phyloP scores from a whole-genome alignment of 1,140 invertebrate species.

The Araneus ventricosus region DNA sequence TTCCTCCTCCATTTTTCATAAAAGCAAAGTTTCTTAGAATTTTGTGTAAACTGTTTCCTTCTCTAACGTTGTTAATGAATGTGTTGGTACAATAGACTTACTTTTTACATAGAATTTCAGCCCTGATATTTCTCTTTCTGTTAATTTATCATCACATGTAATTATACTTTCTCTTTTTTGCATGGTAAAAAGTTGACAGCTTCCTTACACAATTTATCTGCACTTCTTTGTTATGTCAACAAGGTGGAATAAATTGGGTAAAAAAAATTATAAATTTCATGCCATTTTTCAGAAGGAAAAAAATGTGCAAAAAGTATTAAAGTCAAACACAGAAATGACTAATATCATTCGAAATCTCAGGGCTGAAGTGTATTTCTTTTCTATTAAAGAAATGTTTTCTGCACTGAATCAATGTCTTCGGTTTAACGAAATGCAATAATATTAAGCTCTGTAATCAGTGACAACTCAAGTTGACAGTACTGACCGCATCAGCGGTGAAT shows the following conservation, averaged over 20 bases:
- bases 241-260: constrained; percentile 67
- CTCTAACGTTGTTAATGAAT: background rate
- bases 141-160: background rate
- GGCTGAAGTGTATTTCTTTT: constrained; percentile 59
- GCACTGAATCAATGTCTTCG: background rate
- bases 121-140: constrained; percentile 73
- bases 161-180: constrained; percentile 55
- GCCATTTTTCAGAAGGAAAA: background rate
- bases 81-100: constrained; percentile 8
- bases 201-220: constrained; percentile 57
- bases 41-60: background rate
- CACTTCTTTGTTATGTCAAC: constrained; percentile 70
- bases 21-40: background rate
- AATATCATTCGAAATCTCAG: constrained; percentile 67
- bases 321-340: no score
- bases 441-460: no score
- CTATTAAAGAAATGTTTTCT: background rate
- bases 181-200: constrained; percentile 48
- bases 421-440: no score
- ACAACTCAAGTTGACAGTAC: no score
- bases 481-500: no score
- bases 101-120: constrained; percentile 39
- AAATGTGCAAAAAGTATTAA: constrained; percentile 26
- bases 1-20: background rate
- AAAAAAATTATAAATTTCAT: background rate